A percentile compares a stretch with the other conserved stretches of the same genome.
Conservation (phyloP, 2,797 vertebrate genomes). For the Antennarius maculatus region DNA sequence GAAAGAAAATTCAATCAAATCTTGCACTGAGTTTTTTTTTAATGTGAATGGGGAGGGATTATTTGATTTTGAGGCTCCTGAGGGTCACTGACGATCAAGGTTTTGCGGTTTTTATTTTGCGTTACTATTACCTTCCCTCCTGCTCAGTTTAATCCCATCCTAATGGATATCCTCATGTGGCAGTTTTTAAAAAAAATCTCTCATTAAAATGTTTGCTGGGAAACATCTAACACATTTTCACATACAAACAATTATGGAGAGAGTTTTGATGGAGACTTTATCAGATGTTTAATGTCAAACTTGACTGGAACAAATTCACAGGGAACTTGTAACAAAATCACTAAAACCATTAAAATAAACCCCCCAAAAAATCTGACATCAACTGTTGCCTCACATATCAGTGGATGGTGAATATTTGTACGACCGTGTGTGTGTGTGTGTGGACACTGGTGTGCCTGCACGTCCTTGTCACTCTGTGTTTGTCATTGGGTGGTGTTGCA, state of each 20-base stretch:
- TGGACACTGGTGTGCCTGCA: slow-evolving; percentile 40
- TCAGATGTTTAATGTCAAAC: slow-evolving; percentile 17
- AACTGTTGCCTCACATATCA: slow-evolving; percentile 24
- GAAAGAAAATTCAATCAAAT: not conserved
- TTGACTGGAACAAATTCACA: slow-evolving; percentile 2
- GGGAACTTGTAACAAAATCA: not conserved
- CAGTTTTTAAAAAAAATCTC: not conserved
- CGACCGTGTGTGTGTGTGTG: slow-evolving; percentile 18
- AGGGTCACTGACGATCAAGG: no score
- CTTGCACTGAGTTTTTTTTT: no score
- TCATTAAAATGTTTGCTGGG: not conserved
- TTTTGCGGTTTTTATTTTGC: no score
- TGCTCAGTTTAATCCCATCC: not conserved
- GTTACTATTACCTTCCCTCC: not conserved
- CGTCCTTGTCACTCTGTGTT: slow-evolving; percentile 75
- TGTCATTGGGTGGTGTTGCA: slow-evolving; percentile 62
- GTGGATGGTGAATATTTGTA: slow-evolving; percentile 15
- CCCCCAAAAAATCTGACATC: slow-evolving; percentile 27
- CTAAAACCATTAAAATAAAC: not conserved
- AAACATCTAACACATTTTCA: not conserved
- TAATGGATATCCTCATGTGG: not conserved
- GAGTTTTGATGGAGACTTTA: slow-evolving; percentile 9
- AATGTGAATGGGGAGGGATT: no score
- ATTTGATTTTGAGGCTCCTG: not conserved
- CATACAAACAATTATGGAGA: not conserved